Conservation (phyloP, 2,113 vertebrate genomes). For the Phocoena sinus region DNA sequence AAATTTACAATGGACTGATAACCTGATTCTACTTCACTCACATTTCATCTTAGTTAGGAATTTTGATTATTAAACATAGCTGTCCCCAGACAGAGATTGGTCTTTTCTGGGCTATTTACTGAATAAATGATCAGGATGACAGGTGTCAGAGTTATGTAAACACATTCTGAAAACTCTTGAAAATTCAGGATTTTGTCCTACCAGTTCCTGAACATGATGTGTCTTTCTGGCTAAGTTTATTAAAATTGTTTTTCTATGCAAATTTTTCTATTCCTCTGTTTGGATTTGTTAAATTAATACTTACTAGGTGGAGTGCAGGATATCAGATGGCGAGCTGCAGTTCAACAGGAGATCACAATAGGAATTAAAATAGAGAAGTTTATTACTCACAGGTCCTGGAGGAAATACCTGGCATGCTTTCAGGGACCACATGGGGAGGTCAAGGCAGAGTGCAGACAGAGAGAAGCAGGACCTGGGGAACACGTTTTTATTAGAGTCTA, state of each 20-base stretch:
- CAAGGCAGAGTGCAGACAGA: neutral
- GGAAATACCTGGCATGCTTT: neutral
- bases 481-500: neutral
- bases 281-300: neutral
- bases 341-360: neutral
- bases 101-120: neutral
- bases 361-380: neutral
- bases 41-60: neutral
- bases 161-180: neutral
- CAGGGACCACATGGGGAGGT: neutral
- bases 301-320: neutral
- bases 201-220: neutral
- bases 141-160: neutral
- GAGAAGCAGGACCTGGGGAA: neutral
- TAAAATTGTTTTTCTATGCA: neutral
- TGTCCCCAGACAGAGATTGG: neutral
- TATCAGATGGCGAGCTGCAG: neutral
- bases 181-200: neutral
- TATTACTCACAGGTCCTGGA: neutral
- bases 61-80: neutral
- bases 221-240: neutral
- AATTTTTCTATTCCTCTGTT: neutral
- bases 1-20: neutral
- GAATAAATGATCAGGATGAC: conserved; percentile 10
- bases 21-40: neutral